Base-by-base conservation (phyloP, 2,888 invertebrate genomes). In the Orthonevra nobilis region DNA sequence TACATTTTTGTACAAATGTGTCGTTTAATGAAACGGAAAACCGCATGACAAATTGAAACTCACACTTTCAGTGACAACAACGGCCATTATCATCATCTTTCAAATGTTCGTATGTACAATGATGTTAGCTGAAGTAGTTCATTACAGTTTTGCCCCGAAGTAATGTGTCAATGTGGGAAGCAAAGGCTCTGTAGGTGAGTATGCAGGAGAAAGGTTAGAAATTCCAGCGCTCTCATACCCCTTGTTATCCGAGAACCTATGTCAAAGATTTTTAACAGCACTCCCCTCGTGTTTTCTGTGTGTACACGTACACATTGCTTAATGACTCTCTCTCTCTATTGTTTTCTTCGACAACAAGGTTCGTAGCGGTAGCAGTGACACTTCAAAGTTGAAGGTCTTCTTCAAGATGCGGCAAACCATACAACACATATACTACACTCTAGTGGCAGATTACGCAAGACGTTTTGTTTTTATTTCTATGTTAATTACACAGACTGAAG, bases 351-450 rank as follows among this genome's bases (percentile, higher is more conserved):
- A 60, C 72, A 64, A 72, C 56, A 70, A 14, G 61, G 34, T 54
- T 30, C 54, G 30, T 44, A 7, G 9, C 9, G 17, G 12, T 7
- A 50, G 19, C 23, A 54, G 52, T 69, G 68, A 56, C 73, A 73
- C 73, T 79, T 56, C 30, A 79, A 61, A 79, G 79, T 79, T 79
- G 79, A 79, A 79, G 79, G 79, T 79, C 79, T 79, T 61, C 44
- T 42, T 60, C 52, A 54, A 64, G 60, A 77, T 64, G 44, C 72
- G 72, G 64, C 77, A 72, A 75, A 70, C 20, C 64, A 30, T 40
- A 48, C 40, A 15, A 9, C 12, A 42, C 36, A 58, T 48, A 26
- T 17, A 36, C 10, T 44, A 68, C 34, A 52, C 52, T 58, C 30
- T 3, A 64, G 50, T 64, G 60, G 19, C 46, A 77, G 60, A 77